Percentiles rank a stretch among this genome's conserved stretches.
phyloP scores from a whole-genome alignment of 2,113 vertebrate genomes.

The Rhabdornis inornatus region DNA sequence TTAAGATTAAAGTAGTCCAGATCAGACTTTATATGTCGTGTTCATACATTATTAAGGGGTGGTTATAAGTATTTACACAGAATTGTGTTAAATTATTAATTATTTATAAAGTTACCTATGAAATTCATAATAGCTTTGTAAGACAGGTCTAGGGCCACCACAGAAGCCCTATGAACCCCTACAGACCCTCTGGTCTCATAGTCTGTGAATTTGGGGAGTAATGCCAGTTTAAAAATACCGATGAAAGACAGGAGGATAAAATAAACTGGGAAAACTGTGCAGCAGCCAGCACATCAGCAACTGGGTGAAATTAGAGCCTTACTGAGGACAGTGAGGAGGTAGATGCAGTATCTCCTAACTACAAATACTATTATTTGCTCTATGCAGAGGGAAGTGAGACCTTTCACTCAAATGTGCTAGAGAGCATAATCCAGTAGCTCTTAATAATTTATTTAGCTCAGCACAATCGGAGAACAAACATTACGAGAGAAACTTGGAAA shows the following conservation, averaged over 20 bases:
- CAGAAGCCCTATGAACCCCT: background rate
- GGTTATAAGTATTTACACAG: background rate
- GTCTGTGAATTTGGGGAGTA: background rate
- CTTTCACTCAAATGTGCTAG: background rate
- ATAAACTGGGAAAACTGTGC: background rate
- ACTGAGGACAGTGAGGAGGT: background rate
- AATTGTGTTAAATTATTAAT: background rate
- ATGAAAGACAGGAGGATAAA: background rate
- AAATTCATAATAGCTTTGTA: background rate
- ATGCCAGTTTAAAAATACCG: background rate
- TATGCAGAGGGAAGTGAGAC: background rate
- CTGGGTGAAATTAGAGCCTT: background rate
- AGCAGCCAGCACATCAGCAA: background rate
- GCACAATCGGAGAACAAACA: background rate
- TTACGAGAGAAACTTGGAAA: background rate
- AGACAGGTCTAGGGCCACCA: background rate
- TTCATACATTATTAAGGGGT: background rate
- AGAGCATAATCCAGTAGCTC: background rate
- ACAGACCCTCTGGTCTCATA: background rate
- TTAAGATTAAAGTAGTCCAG: background rate
- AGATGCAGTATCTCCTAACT: background rate
- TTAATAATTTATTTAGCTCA: constrained; percentile 11
- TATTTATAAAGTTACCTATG: background rate
- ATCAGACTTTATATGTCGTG: background rate
- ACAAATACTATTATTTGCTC: background rate